These are phyloP conservation scores for Amphiduros pacificus DNA, from an alignment of 2,888 invertebrate species.

Conservation along the genomic window DNA sequence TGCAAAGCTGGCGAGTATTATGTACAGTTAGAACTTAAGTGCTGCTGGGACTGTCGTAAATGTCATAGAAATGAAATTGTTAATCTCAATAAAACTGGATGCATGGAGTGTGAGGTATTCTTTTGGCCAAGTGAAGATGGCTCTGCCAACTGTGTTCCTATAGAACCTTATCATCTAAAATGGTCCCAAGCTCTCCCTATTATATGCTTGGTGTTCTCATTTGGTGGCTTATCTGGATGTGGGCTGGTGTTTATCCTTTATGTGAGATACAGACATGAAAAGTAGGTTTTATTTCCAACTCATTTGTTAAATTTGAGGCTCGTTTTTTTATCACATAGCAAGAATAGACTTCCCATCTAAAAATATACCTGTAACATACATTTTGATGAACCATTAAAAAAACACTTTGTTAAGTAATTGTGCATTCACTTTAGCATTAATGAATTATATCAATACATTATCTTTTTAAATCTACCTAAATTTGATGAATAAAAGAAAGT, in stretches of 20 bases:
- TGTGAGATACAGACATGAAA: slow-evolving; percentile 24
- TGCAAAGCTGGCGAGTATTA: slow-evolving; percentile 32
- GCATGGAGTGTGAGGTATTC: slow-evolving; percentile 28
- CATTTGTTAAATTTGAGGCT: no score
- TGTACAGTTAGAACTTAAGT: slow-evolving; percentile 28
- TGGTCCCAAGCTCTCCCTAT: slow-evolving; percentile 9
- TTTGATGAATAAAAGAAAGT: no score
- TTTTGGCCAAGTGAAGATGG: slow-evolving; percentile 31
- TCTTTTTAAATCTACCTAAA: no score
- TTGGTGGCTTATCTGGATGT: slow-evolving; percentile 18
- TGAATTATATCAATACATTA: no score
- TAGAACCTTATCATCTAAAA: slow-evolving; percentile 6
- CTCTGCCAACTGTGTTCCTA: slow-evolving; percentile 4
- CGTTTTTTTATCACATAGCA: no score
- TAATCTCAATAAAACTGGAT: slow-evolving; percentile 21
- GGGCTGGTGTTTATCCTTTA: slow-evolving; percentile 21
- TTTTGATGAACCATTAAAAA: no score
- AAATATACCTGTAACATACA: no score
- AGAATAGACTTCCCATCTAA: no score
- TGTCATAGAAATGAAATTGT: slow-evolving; percentile 36
- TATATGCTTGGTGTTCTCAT: slow-evolving; percentile 11
- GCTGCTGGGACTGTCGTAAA: slow-evolving; percentile 38
- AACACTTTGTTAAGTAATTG: no score
- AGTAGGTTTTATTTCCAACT: no score
- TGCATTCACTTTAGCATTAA: no score